Evolutionary conservation across 2,888 invertebrate species (phyloP), one percentile per base, ranked within the genome.

Genomic region (Cremastinae sp.): DNA sequence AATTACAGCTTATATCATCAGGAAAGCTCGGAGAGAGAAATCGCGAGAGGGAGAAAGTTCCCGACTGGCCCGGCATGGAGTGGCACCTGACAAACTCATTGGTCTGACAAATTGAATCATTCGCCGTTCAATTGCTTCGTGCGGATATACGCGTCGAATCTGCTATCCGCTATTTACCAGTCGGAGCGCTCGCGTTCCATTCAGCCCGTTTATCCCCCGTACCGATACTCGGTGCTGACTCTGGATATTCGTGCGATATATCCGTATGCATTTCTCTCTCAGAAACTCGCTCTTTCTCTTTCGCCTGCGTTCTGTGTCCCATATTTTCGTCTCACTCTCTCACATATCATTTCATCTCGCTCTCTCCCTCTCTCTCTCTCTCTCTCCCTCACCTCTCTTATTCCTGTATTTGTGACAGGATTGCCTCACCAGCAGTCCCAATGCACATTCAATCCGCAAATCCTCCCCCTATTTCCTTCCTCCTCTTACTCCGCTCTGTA

Each of bases 51-150:
- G 2, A 18, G 16, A 58, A 56, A 56, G 75, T 58, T 72, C 58
- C 72, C 62, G 69, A 45, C 69, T 74, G 74, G 65, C 77, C 82
- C 83, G 84, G 85, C 87, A 84, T 85, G 82, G 85, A 89, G 88
- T 88, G 87, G 85, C 89, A 89, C 89, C 89, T 89, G 89, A 88
- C 89, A 88, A 89, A 89, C 88, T 87, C 89, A 88, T 89, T 89
- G 88, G 88, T 85, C 89, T 87, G 89, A 88, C 86, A 88, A 89
- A 89, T 89, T 89, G 87, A 89, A 89, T 89, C 88, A 89, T 89
- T 89, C 89, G 87, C 87, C 86, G 89, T 89, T 89, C 89, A 88
- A 89, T 89, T 88, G 88, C 88, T 86, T 82, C 84, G 83, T 82
- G 80, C 82, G 83, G 82, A 85, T 85, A 83, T 82, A 79, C 61